These are phyloP conservation scores for Gallinago solitaria DNA, from an alignment of 2,797 vertebrate species.

Conservation along the genomic window DNA sequence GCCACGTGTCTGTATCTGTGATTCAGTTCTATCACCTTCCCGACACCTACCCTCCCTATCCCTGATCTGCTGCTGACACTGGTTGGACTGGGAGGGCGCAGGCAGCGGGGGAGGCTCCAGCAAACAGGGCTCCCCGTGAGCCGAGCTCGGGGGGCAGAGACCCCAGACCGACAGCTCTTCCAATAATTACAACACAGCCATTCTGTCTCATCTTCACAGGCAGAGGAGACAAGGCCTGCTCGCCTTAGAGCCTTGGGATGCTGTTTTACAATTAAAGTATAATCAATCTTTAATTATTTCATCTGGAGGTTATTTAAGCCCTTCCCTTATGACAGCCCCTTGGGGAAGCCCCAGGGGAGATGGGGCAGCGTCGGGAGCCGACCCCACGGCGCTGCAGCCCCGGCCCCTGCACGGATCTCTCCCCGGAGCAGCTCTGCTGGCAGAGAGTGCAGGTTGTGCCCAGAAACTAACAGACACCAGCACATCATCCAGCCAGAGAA, in stretches of 20 bases:
- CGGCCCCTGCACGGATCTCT: fast-evolving
- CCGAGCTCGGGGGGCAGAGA: neutral
- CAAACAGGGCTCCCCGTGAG: neutral
- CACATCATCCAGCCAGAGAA: fast-evolving
- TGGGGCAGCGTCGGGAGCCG: neutral
- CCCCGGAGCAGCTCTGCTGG: fast-evolving
- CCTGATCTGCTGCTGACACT: neutral
- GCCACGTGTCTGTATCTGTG: neutral
- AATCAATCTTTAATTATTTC: constrained; percentile 67
- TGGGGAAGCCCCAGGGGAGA: constrained; percentile 19
- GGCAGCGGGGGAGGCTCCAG: neutral
- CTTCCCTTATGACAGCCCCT: constrained; percentile 58
- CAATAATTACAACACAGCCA: constrained; percentile 27
- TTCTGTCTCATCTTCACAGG: constrained; percentile 48
- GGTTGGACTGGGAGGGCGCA: neutral
- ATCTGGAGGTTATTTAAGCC: constrained; percentile 67
- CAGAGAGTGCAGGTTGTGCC: fast-evolving
- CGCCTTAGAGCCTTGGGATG: constrained; percentile 53
- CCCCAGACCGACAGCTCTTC: neutral
- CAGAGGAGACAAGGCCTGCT: constrained; percentile 14
- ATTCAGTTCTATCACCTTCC: neutral
- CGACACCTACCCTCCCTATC: neutral
- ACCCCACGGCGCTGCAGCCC: neutral
- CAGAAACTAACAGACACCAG: neutral
- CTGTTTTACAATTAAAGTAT: constrained; percentile 43